Evolutionary conservation across 2,888 invertebrate species (phyloP), one percentile per base, ranked within the genome.

Genomic region (Gibbula magus): DNA sequence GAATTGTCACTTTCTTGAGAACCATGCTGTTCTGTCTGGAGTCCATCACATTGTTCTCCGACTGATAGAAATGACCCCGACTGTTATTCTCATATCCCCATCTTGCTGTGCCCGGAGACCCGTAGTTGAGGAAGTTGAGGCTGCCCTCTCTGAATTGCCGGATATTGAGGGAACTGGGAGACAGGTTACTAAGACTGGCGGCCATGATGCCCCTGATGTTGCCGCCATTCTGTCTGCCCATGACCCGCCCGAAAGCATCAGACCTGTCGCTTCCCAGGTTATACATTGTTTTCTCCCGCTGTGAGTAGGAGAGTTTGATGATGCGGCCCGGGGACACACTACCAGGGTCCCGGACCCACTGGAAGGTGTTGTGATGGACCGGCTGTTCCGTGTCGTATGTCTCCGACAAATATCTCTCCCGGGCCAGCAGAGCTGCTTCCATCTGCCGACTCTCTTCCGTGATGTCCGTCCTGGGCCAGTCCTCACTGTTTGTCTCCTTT

Each of bases 171-270:
- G 79, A 79, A n/a, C 79, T 79, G 2, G 81, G 81, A 22, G 79
- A 79, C 13, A 81, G 76, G 53, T 79, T 39, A 52, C 75, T 81
- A 20, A 81, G 77, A 20, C 81, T 81, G 20, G 81, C 76, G n/a
- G 79, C 81, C 74, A 74, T 81, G 51, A 74, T 74, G 22, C 74
- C 74, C 35, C 51, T 32, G 45, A 74, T 51, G 51, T 51, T 45
- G 7, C 74, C 74, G 51, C 45, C 51, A 45, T 39, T 39, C 20
- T 74, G 74, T 51, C 25, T 51, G 25, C 25, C 51, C 8, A 51
- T 8, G 25, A 20, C 51, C 2, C 52, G 25, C n/a, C 25, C 25
- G 16, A 74, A 10, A 25, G 39, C 25, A n/a, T 25, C 74, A n/a
- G 22, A 39, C 18, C 29, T 74, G 18, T 74, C 74, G 25, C 51